Evolutionary conservation across 2,113 vertebrate species (phyloP).

Genomic region (Pandion haliaetus): DNA sequence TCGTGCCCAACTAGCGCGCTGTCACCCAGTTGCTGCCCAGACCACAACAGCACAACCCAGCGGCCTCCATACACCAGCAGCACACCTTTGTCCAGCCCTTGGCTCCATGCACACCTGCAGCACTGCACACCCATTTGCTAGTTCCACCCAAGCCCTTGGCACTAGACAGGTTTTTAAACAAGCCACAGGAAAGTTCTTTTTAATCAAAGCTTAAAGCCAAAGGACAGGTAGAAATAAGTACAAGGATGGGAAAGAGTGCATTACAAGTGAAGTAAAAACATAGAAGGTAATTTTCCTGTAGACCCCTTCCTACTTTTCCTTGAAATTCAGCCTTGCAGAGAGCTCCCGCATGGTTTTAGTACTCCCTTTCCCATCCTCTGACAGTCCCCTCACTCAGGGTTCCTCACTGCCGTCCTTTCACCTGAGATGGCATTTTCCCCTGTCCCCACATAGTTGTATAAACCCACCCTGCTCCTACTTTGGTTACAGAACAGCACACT

Average conservation of each 20-base stretch:
- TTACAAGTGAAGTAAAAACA: neutral
- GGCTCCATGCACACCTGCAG: neutral
- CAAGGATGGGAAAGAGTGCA: neutral
- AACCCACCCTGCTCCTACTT: neutral
- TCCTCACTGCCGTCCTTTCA: neutral
- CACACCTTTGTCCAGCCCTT: neutral
- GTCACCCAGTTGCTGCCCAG: neutral
- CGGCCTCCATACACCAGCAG: neutral
- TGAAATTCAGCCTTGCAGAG: neutral
- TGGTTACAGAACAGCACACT: accelerated
- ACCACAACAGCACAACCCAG: neutral
- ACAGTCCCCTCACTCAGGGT: accelerated
- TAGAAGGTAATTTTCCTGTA: neutral
- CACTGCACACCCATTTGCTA: neutral
- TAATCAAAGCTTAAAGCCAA: neutral
- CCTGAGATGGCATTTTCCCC: neutral
- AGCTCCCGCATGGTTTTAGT: neutral
- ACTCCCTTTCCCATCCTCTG: neutral
- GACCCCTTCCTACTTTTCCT: neutral
- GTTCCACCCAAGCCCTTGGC: neutral
- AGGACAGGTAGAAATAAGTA: neutral
- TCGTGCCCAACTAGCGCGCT: neutral
- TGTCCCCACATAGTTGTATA: too few relatives aligned
- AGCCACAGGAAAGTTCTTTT: neutral
- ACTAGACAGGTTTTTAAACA: neutral